A percentile compares a stretch with the other conserved stretches of the same genome.
These are phyloP conservation scores for Callospermophilus lateralis DNA, from an alignment of 2,113 vertebrate species.

Conservation along the genomic window DNA sequence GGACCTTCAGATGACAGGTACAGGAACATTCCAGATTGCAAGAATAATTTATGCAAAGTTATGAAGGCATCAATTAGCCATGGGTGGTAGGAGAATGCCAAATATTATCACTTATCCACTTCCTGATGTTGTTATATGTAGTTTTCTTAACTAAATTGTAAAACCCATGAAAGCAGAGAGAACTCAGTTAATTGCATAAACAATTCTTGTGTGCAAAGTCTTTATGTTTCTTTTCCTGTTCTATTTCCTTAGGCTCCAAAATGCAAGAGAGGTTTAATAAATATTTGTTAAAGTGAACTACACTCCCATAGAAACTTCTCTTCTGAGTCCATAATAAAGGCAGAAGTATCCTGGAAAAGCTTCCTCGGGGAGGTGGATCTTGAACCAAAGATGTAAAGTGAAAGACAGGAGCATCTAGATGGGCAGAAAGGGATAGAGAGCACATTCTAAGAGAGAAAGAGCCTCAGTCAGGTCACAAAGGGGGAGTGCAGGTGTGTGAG, in stretches of 20 bases:
- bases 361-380: background rate
- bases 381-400: background rate
- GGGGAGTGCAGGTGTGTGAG: background rate
- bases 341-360: background rate
- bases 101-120: background rate
- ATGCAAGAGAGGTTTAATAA: background rate
- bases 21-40: background rate
- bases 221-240: background rate
- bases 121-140: background rate
- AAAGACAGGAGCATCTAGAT: background rate
- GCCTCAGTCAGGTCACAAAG: background rate
- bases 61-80: background rate
- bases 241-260: slow-evolving; percentile 28
- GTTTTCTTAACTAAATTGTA: slow-evolving; percentile 17
- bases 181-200: background rate
- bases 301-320: background rate
- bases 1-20: background rate
- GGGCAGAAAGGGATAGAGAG: background rate
- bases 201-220: background rate
- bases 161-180: background rate
- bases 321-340: background rate
- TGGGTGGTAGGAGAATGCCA: background rate
- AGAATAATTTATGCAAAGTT: slow-evolving; percentile 8
- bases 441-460: background rate
- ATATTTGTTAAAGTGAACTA: slow-evolving; percentile 17